These are phyloP conservation scores for Aldrovandia affinis DNA, from an alignment of 2,797 vertebrate genomes.

Conservation along the genomic window DNA sequence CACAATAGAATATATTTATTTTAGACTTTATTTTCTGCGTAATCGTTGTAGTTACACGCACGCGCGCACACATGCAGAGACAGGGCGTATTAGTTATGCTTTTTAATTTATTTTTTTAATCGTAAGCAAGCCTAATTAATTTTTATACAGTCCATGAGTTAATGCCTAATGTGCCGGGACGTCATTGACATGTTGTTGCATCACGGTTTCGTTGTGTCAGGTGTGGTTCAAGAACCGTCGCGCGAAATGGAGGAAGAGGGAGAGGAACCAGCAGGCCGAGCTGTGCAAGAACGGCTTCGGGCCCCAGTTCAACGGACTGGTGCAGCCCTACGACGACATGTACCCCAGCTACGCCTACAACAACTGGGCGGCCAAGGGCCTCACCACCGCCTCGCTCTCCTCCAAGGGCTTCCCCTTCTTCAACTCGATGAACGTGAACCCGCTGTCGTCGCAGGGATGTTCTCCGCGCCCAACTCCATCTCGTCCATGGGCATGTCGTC, in stretches of 20 bases:
- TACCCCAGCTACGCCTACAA: conserved; percentile 99
- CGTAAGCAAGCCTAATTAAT: too few relatives aligned
- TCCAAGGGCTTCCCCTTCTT: conserved; percentile 99
- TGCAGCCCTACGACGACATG: conserved; percentile 99
- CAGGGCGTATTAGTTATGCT: too few relatives aligned
- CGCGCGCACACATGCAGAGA: too few relatives aligned
- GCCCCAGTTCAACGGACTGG: conserved; percentile 96
- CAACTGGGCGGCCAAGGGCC: conserved; percentile 98
- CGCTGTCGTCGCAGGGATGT: conserved; percentile 96
- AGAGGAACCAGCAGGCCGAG: conserved; percentile 96
- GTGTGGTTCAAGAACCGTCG: conserved; percentile 99
- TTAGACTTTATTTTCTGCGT: neutral
- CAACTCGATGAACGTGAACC: conserved; percentile 99
- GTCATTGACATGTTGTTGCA: too few relatives aligned
- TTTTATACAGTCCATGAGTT: too few relatives aligned
- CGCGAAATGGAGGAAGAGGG: conserved; percentile 97
- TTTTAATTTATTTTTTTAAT: too few relatives aligned
- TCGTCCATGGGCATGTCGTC: conserved; percentile 96
- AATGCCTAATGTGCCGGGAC: too few relatives aligned
- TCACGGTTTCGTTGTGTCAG: conserved; percentile 60
- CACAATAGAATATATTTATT: neutral
- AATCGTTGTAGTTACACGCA: neutral
- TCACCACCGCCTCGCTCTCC: conserved; percentile 92
- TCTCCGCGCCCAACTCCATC: conserved; percentile 96
- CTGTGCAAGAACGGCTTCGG: conserved; percentile 98